Evolutionary conservation across 2,797 vertebrate species (phyloP), one percentile per base, ranked within the genome.

Genomic region (Poeciliopsis presidionis): DNA sequence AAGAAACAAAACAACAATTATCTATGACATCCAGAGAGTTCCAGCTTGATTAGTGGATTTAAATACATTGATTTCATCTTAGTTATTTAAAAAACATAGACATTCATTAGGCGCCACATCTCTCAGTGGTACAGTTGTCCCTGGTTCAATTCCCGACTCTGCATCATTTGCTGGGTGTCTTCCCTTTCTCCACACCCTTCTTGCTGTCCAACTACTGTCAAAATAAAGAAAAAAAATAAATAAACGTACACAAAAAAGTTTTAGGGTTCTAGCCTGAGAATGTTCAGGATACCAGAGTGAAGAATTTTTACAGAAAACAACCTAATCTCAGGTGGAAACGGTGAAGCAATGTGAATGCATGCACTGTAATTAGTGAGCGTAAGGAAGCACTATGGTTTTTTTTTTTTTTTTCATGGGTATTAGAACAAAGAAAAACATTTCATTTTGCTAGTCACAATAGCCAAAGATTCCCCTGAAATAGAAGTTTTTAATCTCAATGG

Each of bases 261-360:
- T 87, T 49, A 84, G 79, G 82, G 85, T 83, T 91, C 74, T 84
- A 79, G 84, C 86, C 86, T 92, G 92, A 92, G 93, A 89, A 93
- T 93, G 94, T 84, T 91, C 86, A 93, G 30, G 14, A 61, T 90
- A 86, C 80, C 79, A n/a, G 11, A 22, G 16, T 39, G 33, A 8
- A 65, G 6, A 65, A 65, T 36, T 20, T 5, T 39, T 39, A 9
- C 36, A 11, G 33, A 39, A 22, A 6, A 39, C 39, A 69, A 41
- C 22, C 18, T 67, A 67, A 67, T 25, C 36, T 39, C 9, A 20
- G 14, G 2, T 20, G 14, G 14, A 14, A 61, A 61, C 7, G 14
- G 28, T 16, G 28, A 61, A 33, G 2, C 16, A 30, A 59, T 28
- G 4, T 51, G n/a, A 59, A 14, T 5, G 30, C 28, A 59, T 14